Conservation (phyloP, 2,888 invertebrate genomes). For the Rutpela maculata region DNA sequence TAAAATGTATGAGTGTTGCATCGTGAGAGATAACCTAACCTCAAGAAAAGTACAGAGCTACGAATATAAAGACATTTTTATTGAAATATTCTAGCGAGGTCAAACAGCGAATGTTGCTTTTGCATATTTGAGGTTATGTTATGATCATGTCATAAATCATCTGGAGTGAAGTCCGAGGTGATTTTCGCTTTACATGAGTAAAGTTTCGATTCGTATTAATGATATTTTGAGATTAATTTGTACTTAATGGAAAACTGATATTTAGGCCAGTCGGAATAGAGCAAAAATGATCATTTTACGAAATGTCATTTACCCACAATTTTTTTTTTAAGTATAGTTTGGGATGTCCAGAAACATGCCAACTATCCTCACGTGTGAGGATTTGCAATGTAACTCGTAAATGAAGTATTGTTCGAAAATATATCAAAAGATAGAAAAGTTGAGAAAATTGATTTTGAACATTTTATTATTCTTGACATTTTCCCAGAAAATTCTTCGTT, state of each 20-base stretch:
- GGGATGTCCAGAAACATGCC: too few relatives aligned
- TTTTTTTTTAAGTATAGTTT: too few relatives aligned
- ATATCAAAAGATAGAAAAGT: too few relatives aligned
- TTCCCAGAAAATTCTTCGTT: too few relatives aligned
- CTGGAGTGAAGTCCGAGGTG: not conserved
- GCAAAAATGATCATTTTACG: too few relatives aligned
- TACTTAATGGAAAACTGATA: constrained; percentile 17
- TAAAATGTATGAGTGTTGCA: constrained; percentile 3
- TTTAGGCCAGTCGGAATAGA: too few relatives aligned
- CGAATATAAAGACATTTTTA: constrained; percentile 5
- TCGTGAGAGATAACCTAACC: constrained; percentile 6
- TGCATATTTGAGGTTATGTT: constrained; percentile 13
- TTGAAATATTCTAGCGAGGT: not conserved
- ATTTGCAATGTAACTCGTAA: too few relatives aligned
- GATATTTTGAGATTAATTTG: constrained; percentile 25
- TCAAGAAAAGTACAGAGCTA: not conserved
- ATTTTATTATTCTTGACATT: too few relatives aligned
- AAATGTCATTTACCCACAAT: too few relatives aligned
- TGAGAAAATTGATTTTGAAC: too few relatives aligned
- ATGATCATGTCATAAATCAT: not conserved
- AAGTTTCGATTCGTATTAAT: constrained; percentile 10
- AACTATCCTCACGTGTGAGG: too few relatives aligned
- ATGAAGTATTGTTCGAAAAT: too few relatives aligned
- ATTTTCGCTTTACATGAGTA: constrained; percentile 15
- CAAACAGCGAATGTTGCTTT: not conserved